Conservation (phyloP, 2,797 vertebrate genomes). For the Sebastes steindachneri region DNA sequence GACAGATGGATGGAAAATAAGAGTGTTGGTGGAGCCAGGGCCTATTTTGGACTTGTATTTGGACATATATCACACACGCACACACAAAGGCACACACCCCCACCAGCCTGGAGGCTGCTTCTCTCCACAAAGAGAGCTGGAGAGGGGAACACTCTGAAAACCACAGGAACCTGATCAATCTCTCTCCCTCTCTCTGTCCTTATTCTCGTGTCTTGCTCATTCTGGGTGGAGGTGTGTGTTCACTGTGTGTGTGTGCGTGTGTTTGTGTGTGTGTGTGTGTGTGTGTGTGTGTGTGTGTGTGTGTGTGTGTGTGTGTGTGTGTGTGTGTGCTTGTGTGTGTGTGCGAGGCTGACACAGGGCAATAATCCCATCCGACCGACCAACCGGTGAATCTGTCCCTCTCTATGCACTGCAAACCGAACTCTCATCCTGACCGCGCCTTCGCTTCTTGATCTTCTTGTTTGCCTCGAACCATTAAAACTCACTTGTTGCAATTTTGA, state of each 20-base stretch:
- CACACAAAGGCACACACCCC: conserved; percentile 19
- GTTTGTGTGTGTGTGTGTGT: conserved; percentile 27
- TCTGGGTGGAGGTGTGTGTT: conserved; percentile 45
- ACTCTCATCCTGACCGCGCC: conserved; percentile 74
- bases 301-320: conserved; percentile 25
- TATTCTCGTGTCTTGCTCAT: conserved; percentile 33
- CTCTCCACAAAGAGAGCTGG: conserved; percentile 12
- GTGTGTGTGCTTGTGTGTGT: conserved; percentile 44
- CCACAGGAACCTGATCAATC: conserved; percentile 47
- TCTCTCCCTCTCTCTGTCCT: conserved; percentile 33
- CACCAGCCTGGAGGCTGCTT: conserved; percentile 29
- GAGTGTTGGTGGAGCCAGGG: conserved; percentile 16
- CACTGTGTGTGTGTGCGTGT: background rate
- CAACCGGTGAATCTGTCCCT: conserved; percentile 55
- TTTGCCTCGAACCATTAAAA: conserved; percentile 75
- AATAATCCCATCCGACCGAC: conserved; percentile 67
- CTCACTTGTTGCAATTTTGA: conserved; percentile 52
- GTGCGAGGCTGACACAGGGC: conserved; percentile 67
- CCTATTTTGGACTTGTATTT: conserved; percentile 40
- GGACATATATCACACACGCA: conserved; percentile 35
- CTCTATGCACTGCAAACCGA: conserved; percentile 82
- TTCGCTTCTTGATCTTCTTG: conserved; percentile 57
- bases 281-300: conserved; percentile 45
- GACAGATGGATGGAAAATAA: background rate
- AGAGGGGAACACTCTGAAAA: conserved; percentile 32